A percentile compares a stretch with the other conserved stretches of the same genome.
These are phyloP conservation scores for Tragelaphus imberbis DNA, from an alignment of 2,113 vertebrate species.

Conservation along the genomic window DNA sequence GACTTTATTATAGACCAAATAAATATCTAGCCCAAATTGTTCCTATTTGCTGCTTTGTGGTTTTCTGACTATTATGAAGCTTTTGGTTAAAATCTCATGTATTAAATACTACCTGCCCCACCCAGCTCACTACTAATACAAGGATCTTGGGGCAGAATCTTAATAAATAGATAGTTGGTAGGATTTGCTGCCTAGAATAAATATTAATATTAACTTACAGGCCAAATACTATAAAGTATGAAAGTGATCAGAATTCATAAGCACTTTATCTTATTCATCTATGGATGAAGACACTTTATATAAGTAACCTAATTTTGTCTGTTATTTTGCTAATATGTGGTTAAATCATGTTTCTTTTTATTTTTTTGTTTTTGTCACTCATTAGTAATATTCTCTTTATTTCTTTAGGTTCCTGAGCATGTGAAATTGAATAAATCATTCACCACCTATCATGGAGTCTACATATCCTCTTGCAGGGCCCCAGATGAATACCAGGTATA, in stretches of 20 bases:
- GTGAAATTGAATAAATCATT: slow-evolving; percentile 45
- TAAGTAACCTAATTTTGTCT: slow-evolving; percentile 32
- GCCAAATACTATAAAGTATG: neutral
- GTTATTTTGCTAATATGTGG: slow-evolving; percentile 32
- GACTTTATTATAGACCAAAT: neutral
- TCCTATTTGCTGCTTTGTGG: neutral
- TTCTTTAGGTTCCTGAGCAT: slow-evolving; percentile 48
- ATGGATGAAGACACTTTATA: neutral
- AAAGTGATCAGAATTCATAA: slow-evolving; percentile 27
- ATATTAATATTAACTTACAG: slow-evolving; percentile 21
- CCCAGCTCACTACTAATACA: neutral
- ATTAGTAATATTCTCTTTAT: slow-evolving; percentile 22
- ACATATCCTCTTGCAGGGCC: slow-evolving; percentile 16
- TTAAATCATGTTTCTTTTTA: slow-evolving; percentile 10
- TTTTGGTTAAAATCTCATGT: neutral
- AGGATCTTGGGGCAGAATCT: neutral
- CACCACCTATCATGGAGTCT: slow-evolving; percentile 44
- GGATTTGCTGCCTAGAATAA: slow-evolving; percentile 24
- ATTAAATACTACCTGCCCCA: neutral
- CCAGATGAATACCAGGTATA: slow-evolving; percentile 74
- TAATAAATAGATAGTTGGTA: neutral
- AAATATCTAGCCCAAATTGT: neutral
- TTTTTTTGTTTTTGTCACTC: neutral
- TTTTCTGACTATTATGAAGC: neutral
- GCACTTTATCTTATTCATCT: slow-evolving; percentile 5